A percentile compares a stretch with the other conserved stretches of the same genome.
Conservation (phyloP, 2,888 invertebrate species). For the Salticus scenicus region DNA sequence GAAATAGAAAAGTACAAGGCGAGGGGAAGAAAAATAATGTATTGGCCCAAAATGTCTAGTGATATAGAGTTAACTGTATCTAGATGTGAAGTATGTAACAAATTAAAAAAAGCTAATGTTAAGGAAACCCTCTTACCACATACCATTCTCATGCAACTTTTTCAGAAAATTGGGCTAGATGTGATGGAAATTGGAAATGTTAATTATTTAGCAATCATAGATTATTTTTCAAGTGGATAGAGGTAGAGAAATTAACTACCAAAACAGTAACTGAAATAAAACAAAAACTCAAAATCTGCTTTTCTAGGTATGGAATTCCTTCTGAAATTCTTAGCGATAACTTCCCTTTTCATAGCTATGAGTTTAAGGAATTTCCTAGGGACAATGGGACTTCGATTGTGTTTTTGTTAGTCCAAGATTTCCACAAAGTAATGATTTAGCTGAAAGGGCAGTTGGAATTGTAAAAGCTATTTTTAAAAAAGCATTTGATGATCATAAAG, state of each 20-base stretch:
- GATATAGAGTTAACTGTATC: constrained; percentile 22
- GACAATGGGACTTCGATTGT: neutral
- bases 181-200: constrained; percentile 25
- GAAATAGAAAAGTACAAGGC: neutral
- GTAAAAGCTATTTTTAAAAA: constrained; percentile 18
- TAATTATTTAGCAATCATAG: neutral
- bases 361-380: neutral
- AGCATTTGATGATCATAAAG: neutral
- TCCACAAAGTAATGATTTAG: constrained; percentile 10
- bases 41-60: constrained; percentile 34
- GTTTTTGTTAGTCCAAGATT: neutral
- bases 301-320: neutral
- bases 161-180: constrained; percentile 19
- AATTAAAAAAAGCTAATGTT: constrained; percentile 5
- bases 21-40: neutral
- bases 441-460: constrained; percentile 25
- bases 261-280: neutral
- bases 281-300: neutral
- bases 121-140: constrained; percentile 5
- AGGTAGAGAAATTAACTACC: neutral
- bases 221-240: neutral
- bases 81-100: constrained; percentile 39
- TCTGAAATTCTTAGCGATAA: neutral
- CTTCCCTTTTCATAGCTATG: neutral
- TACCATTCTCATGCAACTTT: neutral